Conservation (phyloP, 23 tunicate species). For the Halocynthia roretzi region DNA sequence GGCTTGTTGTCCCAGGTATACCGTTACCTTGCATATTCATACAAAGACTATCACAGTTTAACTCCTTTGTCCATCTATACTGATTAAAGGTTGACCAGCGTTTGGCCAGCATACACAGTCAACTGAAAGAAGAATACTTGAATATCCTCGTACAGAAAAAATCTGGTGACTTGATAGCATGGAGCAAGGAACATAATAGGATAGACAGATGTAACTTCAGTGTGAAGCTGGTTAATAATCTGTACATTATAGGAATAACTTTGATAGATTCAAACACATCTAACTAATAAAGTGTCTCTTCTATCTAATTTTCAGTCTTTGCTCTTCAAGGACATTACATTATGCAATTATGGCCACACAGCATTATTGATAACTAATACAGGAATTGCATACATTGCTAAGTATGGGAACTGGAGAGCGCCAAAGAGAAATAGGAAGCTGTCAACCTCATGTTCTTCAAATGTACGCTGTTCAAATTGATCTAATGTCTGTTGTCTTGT, state of each 20-base stretch:
- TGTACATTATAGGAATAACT: not conserved
- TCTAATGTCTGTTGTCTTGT: not conserved
- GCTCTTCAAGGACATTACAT: conserved; percentile 12
- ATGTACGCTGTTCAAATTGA: not conserved
- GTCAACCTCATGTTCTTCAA: not conserved
- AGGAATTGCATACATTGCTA: conserved; percentile 11
- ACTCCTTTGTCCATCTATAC: not conserved
- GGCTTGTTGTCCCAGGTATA: conserved; percentile 36
- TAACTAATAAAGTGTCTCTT: too few species aligned
- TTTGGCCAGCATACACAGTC: not conserved
- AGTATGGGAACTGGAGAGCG: conserved; percentile 24
- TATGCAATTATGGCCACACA: conserved; percentile 23
- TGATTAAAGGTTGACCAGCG: conserved; percentile 14
- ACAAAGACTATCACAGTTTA: too few species aligned
- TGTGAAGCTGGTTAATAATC: conserved; percentile 25
- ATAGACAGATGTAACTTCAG: conserved; percentile 69
- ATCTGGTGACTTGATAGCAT: conserved; percentile 68
- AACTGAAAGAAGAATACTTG: conserved; percentile 10
- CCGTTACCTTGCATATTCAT: too few species aligned
- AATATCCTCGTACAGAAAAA: conserved; percentile 56
- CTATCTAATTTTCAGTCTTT: not conserved
- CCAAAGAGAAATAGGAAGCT: not conserved
- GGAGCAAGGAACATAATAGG: conserved; percentile 39
- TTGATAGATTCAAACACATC: not conserved
- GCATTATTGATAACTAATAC: conserved; percentile 14